Evolutionary conservation across 2,797 vertebrate species (phyloP).

Genomic region (Sebastes iracundus): DNA sequence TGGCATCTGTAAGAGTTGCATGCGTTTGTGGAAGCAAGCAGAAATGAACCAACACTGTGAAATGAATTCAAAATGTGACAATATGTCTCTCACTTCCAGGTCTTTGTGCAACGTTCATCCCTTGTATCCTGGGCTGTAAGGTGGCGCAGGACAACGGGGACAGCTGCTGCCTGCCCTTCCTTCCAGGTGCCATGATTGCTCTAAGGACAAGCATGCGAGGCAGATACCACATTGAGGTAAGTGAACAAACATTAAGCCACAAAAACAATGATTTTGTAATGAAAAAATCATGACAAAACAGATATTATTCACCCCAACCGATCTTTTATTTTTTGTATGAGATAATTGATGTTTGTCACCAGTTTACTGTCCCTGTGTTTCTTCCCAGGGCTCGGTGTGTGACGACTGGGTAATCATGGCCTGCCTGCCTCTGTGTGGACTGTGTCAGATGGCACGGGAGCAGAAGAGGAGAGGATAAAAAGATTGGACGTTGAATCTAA

Average conservation of each 20-base stretch:
- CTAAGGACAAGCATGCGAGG: conserved; percentile 81
- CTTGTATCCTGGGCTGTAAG: conserved; percentile 82
- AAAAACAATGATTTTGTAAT: neutral
- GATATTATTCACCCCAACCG: neutral
- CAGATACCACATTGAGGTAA: conserved; percentile 81
- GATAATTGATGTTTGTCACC: neutral
- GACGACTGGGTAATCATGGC: conserved; percentile 83
- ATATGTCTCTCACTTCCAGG: conserved; percentile 59
- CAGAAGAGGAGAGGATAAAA: conserved; percentile 76
- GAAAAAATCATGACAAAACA: neutral
- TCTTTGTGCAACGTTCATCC: conserved; percentile 82
- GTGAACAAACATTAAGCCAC: neutral
- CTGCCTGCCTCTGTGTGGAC: conserved; percentile 77
- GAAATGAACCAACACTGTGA: neutral
- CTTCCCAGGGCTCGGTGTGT: conserved; percentile 82
- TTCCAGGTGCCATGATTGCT: conserved; percentile 82
- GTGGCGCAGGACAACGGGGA: conserved; percentile 82
- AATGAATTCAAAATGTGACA: neutral
- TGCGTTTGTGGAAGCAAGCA: neutral
- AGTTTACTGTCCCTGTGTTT: neutral
- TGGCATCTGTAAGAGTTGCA: conserved; percentile 79
- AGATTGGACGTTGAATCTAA: neutral
- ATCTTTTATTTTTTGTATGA: neutral
- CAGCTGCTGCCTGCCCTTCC: conserved; percentile 81
- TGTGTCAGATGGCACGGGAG: conserved; percentile 85